Evolutionary conservation across 1,140 invertebrate genomes (phyloP).

Genomic region (Hylaeus volcanicus): DNA sequence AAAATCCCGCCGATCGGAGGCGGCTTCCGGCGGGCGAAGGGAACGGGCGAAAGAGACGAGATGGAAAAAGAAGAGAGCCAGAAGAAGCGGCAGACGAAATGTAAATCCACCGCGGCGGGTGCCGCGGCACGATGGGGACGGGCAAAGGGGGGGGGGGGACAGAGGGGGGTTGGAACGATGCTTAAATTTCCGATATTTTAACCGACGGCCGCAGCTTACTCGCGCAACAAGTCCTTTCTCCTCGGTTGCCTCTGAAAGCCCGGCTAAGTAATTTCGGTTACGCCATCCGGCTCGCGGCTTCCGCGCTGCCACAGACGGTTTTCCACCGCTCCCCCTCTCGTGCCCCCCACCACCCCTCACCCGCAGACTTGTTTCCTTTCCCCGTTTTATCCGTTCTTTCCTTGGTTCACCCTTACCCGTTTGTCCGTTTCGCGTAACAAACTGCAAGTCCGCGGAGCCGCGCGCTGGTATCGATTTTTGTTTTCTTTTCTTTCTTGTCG

Average conservation of each 20-base stretch:
- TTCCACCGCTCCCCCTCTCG: conserved; percentile 16
- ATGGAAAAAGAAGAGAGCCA: conserved; percentile 37
- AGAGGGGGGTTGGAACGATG: conserved; percentile 52
- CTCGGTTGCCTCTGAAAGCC: conserved; percentile 78
- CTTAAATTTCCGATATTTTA: conserved; percentile 78
- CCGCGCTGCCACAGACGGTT: conserved; percentile 67
- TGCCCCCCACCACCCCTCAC: background rate
- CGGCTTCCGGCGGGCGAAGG: conserved; percentile 43
- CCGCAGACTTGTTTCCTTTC: conserved; percentile 34
- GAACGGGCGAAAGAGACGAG: conserved; percentile 16
- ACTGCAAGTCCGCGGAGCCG: background rate
- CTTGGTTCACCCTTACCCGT: conserved; percentile 49
- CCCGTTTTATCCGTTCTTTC: conserved; percentile 44
- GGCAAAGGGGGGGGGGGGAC: conserved; percentile 4
- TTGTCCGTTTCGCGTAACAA: conserved; percentile 54
- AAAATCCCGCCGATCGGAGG: conserved; percentile 53
- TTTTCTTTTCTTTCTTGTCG: background rate
- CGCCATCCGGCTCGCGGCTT: conserved; percentile 75
- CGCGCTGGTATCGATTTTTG: background rate
- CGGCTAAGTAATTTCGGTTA: conserved; percentile 78
- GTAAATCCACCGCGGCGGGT: conserved; percentile 59
- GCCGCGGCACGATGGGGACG: conserved; percentile 12
- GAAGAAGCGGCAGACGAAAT: conserved; percentile 63
- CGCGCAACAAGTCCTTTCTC: conserved; percentile 80
- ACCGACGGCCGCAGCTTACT: conserved; percentile 76